A percentile compares a stretch with the other conserved stretches of the same genome.
These are phyloP conservation scores for Mormyrus iriodes DNA, from an alignment of 2,113 vertebrate genomes.

Conservation along the genomic window DNA sequence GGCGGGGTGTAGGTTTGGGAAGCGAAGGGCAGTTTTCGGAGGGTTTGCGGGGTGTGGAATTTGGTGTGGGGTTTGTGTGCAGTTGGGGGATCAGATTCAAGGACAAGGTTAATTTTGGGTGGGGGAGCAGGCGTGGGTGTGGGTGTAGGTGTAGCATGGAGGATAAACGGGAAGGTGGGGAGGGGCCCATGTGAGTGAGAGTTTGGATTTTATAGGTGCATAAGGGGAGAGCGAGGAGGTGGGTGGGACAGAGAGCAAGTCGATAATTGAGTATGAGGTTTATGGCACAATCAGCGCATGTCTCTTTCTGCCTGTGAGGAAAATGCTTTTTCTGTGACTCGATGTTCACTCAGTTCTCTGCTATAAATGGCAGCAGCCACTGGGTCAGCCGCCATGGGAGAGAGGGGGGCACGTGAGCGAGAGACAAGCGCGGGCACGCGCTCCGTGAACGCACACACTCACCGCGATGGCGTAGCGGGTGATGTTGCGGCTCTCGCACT, in stretches of 20 bases:
- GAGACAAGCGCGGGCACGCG: neutral
- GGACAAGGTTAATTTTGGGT: neutral
- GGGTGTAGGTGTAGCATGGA: neutral
- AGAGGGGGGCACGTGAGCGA: neutral
- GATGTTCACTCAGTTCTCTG: neutral
- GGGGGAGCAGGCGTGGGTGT: neutral
- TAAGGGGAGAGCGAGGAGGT: neutral
- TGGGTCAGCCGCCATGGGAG: neutral
- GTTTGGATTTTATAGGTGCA: neutral
- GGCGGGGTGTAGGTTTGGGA: neutral
- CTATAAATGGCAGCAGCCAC: neutral
- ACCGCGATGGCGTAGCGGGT: constrained; percentile 88
- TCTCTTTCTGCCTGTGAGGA: neutral
- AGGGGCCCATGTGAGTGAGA: neutral
- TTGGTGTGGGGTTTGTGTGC: neutral
- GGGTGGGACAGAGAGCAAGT: constrained; percentile 9
- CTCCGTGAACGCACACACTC: constrained; percentile 46
- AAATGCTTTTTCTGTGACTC: neutral
- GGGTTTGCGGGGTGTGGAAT: neutral
- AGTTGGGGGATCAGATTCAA: neutral
- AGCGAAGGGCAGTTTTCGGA: neutral
- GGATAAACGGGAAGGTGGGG: neutral
- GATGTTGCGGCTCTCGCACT: constrained; percentile 77
- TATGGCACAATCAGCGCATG: neutral
- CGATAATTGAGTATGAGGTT: neutral